Base-by-base conservation (phyloP, 2,888 invertebrate genomes). In the Epistrophe eligans region DNA sequence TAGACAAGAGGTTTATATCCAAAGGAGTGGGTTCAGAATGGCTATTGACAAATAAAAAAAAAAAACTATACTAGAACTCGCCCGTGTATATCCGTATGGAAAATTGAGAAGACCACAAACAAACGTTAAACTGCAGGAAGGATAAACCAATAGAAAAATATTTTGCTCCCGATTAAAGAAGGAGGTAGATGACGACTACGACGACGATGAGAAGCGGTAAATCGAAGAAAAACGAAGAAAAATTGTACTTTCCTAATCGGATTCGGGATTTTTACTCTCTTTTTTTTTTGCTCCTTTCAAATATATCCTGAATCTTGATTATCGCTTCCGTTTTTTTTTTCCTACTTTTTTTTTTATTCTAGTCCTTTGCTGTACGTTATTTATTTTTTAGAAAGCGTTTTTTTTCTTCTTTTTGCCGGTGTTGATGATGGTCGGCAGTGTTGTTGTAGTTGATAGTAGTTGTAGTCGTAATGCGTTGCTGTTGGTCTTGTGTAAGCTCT, bases 271-370 rank as follows among this genome's bases (percentile, higher is more conserved):
- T 76, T 64, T 50, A 62, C 60, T 74, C 38, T 32, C 32, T 19
- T 11, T 60, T 17, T 19, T 19, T 35, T 15, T 40, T 62, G 35
- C 10, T 24, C 50, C 19, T 45, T 38, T 50, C 52, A 58, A 67
- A 79, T 71, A 84, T 79, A 79, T 80, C 66, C 80, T 58, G 76
- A 81, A 84, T 81, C 80, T 80, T 84, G 84, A 84, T 84, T 84
- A 84, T 84, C 72, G 71, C 57, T 84, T 84, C 70, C 74, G 79
- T 76, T 67, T 50, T 43, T 43, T 52, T 57, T 57, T 19, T 24
- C 4, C 15, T 66, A 17, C 60, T 58, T 6, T 67, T 48, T 48
- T 35, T 71, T 13, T 52, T 45, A 28, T 55, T 40, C 15, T 58
- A 28, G 40, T 66, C 67, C 66, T 48, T 48, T 48, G 32, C 32